Base-by-base conservation (phyloP, 2,888 invertebrate genomes). In the Argyra leucocephala region DNA sequence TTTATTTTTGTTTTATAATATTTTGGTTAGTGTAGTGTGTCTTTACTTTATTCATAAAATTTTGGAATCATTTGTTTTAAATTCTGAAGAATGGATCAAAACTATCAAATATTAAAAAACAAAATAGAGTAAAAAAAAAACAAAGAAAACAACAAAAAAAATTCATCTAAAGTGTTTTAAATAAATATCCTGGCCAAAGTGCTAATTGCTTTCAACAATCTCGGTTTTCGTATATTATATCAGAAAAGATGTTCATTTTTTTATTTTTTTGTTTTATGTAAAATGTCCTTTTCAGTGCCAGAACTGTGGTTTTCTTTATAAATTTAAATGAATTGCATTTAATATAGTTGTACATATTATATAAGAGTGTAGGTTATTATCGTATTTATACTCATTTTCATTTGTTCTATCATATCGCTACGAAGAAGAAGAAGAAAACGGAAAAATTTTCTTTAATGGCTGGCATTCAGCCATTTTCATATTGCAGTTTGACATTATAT, bases 171-270 rank as follows among this genome's bases (percentile, higher is more conserved):
- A 65, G 36, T 65, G 22, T 23, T 59, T 62, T 22, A 22, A 58
- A 62, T 37, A 65, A 64, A 67, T 62, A 63, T 63, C 61, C 22
- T 58, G 58, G 63, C 64, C 64, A 63, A 65, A 67, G 65, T 65
- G 64, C 67, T 67, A 67, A 67, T 65, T 67, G 67, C 64, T 67
- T 61, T 64, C 61, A 65, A 65, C 60, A 64, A 24, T 24, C 59
- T 15, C 48, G 59, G 23, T 59, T 59, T 22, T 59, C 59, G 59
- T 23, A 59, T 59, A 48, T 48, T 48, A 48, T n/a, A 48, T 48
- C n/a, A 31, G 31, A 31, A 12, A 48, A 12, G 12, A 12, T 18
- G 18, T 48, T 48, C 48, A 18, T 48, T 48, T 7, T 31, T 5
- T 5, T 48, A 18, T 48, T n/a, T 48, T 48, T 48, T 6, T 48